Conservation (phyloP, 1,140 invertebrate species). For the Streblospio benedicti region DNA sequence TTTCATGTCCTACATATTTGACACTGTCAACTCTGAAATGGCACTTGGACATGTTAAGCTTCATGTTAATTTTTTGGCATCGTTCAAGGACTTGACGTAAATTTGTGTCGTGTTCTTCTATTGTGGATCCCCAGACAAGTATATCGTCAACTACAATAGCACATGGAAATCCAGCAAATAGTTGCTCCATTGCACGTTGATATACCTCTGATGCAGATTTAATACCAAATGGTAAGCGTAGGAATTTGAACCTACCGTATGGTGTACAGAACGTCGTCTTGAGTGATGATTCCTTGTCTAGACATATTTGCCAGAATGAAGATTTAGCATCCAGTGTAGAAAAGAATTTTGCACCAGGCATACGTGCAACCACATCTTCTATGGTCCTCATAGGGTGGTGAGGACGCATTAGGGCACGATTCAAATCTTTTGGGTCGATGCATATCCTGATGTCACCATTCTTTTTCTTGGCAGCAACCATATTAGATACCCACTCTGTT, state of each 20-base stretch:
- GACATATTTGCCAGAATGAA: slow-evolving; percentile 21
- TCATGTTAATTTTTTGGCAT: too few relatives aligned
- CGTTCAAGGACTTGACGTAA: too few relatives aligned
- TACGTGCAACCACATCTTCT: slow-evolving; percentile 24
- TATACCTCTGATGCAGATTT: slow-evolving; percentile 29
- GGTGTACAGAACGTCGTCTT: slow-evolving; percentile 21
- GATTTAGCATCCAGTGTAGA: slow-evolving; percentile 19
- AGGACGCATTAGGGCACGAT: slow-evolving; percentile 21
- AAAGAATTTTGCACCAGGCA: slow-evolving; percentile 22
- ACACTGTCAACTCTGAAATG: too few relatives aligned
- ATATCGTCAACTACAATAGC: slow-evolving; percentile 37
- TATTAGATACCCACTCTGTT: slow-evolving; percentile 21
- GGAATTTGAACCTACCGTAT: slow-evolving; percentile 20
- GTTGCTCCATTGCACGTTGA: slow-evolving; percentile 27
- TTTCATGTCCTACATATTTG: too few relatives aligned
- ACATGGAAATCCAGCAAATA: slow-evolving; percentile 33
- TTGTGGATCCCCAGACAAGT: too few relatives aligned
- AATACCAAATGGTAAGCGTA: slow-evolving; percentile 19
- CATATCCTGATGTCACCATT: slow-evolving; percentile 22
- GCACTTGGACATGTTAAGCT: too few relatives aligned
- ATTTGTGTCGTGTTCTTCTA: too few relatives aligned
- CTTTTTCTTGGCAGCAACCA: slow-evolving; percentile 21
- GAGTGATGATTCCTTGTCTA: slow-evolving; percentile 22
- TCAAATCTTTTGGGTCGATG: slow-evolving; percentile 23
- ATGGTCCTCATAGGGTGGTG: slow-evolving; percentile 18